Conservation (phyloP, 1,140 invertebrate genomes). For the Coelopa frigida region DNA sequence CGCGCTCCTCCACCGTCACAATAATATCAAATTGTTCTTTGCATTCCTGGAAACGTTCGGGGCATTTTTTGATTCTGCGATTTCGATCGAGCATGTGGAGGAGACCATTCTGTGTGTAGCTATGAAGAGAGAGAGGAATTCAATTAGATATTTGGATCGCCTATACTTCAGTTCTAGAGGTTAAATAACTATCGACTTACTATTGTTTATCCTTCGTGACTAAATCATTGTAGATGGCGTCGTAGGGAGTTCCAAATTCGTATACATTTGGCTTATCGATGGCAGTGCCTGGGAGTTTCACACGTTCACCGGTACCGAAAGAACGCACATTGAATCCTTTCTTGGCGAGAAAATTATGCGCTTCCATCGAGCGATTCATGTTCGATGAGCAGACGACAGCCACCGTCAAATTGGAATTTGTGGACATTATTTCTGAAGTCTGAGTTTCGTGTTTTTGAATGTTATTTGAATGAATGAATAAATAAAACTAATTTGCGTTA, state of each 20-base stretch:
- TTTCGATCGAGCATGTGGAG: slow-evolving; percentile 98
- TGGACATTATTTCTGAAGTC: too few relatives aligned
- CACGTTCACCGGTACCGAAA: slow-evolving; percentile 95
- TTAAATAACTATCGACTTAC: slow-evolving; percentile 48
- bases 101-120: slow-evolving; percentile 97
- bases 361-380: slow-evolving; percentile 99
- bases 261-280: slow-evolving; percentile 96
- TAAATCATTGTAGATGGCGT: slow-evolving; percentile 96
- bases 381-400: slow-evolving; percentile 98
- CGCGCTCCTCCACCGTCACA: slow-evolving; percentile 95
- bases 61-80: slow-evolving; percentile 85
- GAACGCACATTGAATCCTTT: slow-evolving; percentile 92
- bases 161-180: neutral
- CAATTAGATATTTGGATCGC: neutral
- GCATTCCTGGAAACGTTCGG: slow-evolving; percentile 89
- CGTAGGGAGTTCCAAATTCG: slow-evolving; percentile 94
- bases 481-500: too few relatives aligned
- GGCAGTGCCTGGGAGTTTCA: slow-evolving; percentile 93
- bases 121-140: slow-evolving; percentile 41
- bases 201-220: slow-evolving; percentile 78
- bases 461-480: too few relatives aligned
- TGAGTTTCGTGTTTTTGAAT: too few relatives aligned
- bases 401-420: slow-evolving; percentile 59
- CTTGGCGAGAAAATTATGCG: slow-evolving; percentile 93
- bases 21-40: slow-evolving; percentile 93